These are phyloP conservation scores for Euleptes europaea DNA, from an alignment of 2,113 vertebrate species.

Conservation along the genomic window DNA sequence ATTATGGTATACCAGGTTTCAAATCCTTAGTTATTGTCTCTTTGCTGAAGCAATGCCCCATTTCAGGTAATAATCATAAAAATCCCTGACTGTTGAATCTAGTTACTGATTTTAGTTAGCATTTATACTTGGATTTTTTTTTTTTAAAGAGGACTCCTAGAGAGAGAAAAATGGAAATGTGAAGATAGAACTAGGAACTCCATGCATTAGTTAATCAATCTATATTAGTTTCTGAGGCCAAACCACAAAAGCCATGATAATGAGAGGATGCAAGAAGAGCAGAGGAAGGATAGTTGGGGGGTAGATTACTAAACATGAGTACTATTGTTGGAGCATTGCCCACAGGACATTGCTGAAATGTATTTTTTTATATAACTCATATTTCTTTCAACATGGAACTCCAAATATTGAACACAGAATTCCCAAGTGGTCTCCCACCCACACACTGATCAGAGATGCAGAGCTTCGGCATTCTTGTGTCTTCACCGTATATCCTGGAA, in stretches of 20 bases:
- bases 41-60: slow-evolving; percentile 60
- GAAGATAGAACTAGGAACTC: neutral
- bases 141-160: too few species aligned
- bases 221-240: neutral
- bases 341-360: neutral
- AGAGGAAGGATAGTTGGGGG: neutral
- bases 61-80: slow-evolving; percentile 51
- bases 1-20: slow-evolving; percentile 59
- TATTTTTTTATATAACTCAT: neutral
- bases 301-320: neutral
- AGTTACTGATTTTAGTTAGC: neutral
- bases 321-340: too few species aligned
- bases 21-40: slow-evolving; percentile 64
- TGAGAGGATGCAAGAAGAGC: neutral
- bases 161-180: too few species aligned
- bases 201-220: neutral
- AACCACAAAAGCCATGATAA: neutral
- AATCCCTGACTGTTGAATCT: neutral
- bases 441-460: too few species aligned
- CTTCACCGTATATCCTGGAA: too few species aligned
- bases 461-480: too few species aligned
- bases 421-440: too few species aligned
- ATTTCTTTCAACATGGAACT: neutral
- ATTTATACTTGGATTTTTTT: neutral
- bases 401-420: too few species aligned